Evolutionary conservation across 1,140 invertebrate species (phyloP).

Genomic region (Sitobion miscanthi): DNA sequence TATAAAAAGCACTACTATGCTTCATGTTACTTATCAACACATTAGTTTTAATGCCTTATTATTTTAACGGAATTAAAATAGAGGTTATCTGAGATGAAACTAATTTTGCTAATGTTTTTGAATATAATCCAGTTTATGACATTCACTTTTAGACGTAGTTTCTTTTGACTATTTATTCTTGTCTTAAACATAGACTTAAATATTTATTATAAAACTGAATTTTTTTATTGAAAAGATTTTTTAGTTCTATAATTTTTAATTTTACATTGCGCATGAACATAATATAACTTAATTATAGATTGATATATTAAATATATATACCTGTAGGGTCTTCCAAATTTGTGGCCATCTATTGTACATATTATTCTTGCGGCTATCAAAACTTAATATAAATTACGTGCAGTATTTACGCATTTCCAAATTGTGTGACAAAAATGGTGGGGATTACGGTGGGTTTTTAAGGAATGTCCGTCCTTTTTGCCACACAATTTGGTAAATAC

Average conservation of each 20-base stretch:
- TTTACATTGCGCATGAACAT: background rate
- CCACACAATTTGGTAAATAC: background rate
- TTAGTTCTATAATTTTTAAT: background rate
- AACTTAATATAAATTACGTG: too few relatives aligned
- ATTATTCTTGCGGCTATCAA: background rate
- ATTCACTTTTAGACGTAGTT: background rate
- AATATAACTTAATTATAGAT: background rate
- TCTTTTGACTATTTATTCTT: background rate
- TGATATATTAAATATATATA: background rate
- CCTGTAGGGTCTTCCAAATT: too few relatives aligned
- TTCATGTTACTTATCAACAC: background rate
- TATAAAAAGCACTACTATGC: background rate
- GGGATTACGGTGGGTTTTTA: too few relatives aligned
- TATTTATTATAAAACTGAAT: background rate
- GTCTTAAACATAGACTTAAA: background rate
- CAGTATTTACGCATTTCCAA: too few relatives aligned
- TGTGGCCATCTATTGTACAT: background rate
- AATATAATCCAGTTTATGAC: background rate
- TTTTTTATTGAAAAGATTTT: background rate
- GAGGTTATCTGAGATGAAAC: background rate
- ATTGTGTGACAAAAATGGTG: too few relatives aligned
- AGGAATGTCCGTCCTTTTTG: too few relatives aligned
- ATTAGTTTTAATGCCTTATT: background rate
- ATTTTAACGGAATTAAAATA: slow-evolving; percentile 4
- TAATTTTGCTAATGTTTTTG: background rate